Percentiles rank a stretch among this genome's conserved stretches.
These are phyloP conservation scores for Rhynchonycteris naso DNA, from an alignment of 2,797 vertebrate species.

Conservation along the genomic window DNA sequence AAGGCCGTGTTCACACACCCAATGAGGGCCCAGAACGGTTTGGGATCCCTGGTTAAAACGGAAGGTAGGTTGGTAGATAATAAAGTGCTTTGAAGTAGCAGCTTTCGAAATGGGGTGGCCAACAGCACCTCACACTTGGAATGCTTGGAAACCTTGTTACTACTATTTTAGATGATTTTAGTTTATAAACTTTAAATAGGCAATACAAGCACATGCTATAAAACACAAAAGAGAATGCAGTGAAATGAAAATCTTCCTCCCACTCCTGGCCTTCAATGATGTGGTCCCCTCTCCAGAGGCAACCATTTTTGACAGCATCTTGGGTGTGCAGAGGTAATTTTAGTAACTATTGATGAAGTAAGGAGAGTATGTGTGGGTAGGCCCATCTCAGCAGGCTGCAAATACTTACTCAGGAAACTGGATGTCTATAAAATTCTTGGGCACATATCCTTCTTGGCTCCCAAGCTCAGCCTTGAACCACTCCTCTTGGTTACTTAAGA, in stretches of 20 bases:
- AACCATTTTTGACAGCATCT: constrained; percentile 43
- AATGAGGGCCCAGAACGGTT: not conserved
- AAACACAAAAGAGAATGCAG: constrained; percentile 47
- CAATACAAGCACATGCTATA: not conserved
- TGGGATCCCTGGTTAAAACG: not conserved
- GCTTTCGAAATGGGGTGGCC: not conserved
- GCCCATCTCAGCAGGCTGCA: constrained; percentile 59
- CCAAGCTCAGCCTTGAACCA: constrained; percentile 96
- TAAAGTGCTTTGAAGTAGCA: not conserved
- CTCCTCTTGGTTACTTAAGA: constrained; percentile 91
- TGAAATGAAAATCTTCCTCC: constrained; percentile 57
- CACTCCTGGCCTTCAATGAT: constrained; percentile 35
- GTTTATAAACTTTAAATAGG: constrained; percentile 48
- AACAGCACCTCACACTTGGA: constrained; percentile 14
- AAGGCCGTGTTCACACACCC: not conserved
- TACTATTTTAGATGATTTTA: not conserved
- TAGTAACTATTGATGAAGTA: constrained; percentile 43
- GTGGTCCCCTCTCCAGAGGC: constrained; percentile 51
- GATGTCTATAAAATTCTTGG: constrained; percentile 95
- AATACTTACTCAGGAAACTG: constrained; percentile 89
- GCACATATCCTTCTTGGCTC: constrained; percentile 93
- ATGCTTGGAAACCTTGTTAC: not conserved
- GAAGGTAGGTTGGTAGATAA: not conserved
- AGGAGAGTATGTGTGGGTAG: constrained; percentile 37
- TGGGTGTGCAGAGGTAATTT: constrained; percentile 52